A percentile compares a stretch with the other conserved stretches of the same genome.
Evolutionary conservation across 2,113 vertebrate genomes (phyloP).

Genomic region (Copsychus sechellarum): DNA sequence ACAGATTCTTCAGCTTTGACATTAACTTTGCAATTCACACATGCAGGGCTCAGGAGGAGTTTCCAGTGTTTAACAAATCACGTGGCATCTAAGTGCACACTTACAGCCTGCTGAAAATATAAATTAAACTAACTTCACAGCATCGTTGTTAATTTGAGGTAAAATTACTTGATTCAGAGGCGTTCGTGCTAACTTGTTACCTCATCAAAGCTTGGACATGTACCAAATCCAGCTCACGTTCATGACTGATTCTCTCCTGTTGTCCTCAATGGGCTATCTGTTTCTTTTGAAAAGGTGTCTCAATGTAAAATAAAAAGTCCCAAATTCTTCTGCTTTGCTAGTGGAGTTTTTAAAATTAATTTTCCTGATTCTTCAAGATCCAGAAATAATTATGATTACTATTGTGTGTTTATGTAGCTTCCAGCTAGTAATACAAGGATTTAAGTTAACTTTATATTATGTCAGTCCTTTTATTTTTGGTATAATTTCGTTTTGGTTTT

Average conservation of each 20-base stretch:
- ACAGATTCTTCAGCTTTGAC: background rate
- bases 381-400: background rate
- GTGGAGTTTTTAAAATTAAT: background rate
- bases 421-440: background rate
- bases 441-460: background rate
- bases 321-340: background rate
- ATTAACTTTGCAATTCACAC: background rate
- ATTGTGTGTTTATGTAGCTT: background rate
- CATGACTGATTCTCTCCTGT: background rate
- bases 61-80: background rate
- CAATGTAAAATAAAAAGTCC: fast-evolving
- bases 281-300: background rate
- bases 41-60: background rate
- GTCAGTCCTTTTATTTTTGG: background rate
- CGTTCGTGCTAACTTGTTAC: background rate
- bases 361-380: background rate
- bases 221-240: background rate
- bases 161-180: background rate
- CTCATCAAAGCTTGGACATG: background rate
- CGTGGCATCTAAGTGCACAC: too few relatives aligned
- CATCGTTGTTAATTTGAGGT: background rate
- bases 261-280: background rate
- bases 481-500: background rate
- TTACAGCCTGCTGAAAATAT: background rate
- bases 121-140: background rate